Evolutionary conservation across 1,140 invertebrate species (phyloP), one percentile per base, ranked within the genome.

Genomic region (Leptinotarsa lineolata): DNA sequence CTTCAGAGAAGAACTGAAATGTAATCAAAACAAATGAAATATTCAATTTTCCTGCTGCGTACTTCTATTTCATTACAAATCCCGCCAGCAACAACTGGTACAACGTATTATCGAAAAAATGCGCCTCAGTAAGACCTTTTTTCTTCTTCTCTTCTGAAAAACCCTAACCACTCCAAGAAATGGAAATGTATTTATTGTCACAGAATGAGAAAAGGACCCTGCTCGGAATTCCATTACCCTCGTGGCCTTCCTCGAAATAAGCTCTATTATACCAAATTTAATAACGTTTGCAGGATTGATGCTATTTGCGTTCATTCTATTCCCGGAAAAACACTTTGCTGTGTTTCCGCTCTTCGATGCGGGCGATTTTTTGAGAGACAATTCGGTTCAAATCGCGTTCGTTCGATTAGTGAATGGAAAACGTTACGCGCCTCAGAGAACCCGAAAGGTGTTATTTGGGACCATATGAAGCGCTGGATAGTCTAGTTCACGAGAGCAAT

Each of bases 111-210:
- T 54, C 15, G 48, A 54, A n/a, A 54, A 54, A 54, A 18, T 13
- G 48, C 16, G 15, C 48, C 48, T 18, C 15, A 54, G 15, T 20
- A 64, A 30, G 21, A 20, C 24, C 61, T 22, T 30, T 64, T 64
- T 64, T 6, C 61, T 22, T 30, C 24, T 64, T 64, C 21, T 6
- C 61, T 22, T 30, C 24, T 16, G 21, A 21, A 21, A 64, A 12
- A 64, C 21, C 5, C 24, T 21, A 21, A 15, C 61, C 15, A 64
- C n/a, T 21, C 61, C n/a, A 15, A 30, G 61, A 64, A 64, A 21
- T 22, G 61, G 12, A 30, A 64, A 64, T 30, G 61, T 64, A 30
- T 64, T 54, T 64, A 64, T 64, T 64, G 61, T 64, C 22, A 64
- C 21, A 64, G 61, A 64, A 64, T 64, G 61, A 64, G 24, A 21